Evolutionary conservation across 2,888 invertebrate genomes (phyloP).

Genomic region (Dione juno): DNA sequence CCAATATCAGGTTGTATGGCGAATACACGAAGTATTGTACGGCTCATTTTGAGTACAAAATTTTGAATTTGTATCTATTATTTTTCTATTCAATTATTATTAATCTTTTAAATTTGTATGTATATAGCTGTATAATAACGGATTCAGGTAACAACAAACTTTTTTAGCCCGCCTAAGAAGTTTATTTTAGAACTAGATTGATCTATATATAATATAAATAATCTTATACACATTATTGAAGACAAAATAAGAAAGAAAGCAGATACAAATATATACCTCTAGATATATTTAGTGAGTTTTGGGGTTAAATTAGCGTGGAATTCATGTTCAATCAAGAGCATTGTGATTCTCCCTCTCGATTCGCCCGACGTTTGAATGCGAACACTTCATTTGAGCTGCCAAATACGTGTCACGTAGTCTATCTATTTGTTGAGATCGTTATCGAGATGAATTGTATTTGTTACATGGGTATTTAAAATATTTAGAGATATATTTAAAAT

Average conservation of each 20-base stretch:
- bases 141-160: too few relatives aligned
- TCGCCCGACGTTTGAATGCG: slow-evolving; percentile 13
- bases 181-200: too few relatives aligned
- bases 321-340: slow-evolving; percentile 23
- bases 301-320: slow-evolving; percentile 20
- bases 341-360: slow-evolving; percentile 21
- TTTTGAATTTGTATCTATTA: too few relatives aligned
- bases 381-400: slow-evolving; percentile 24
- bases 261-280: not conserved
- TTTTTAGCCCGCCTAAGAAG: too few relatives aligned
- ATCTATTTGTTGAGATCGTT: slow-evolving; percentile 9
- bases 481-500: too few relatives aligned
- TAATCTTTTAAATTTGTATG: too few relatives aligned
- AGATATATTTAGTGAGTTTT: slow-evolving; percentile 3
- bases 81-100: too few relatives aligned
- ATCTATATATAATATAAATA: too few relatives aligned
- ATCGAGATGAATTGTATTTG: slow-evolving; percentile 9
- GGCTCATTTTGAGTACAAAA: too few relatives aligned
- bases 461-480: not conserved
- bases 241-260: not conserved
- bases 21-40: not conserved
- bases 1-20: too few relatives aligned
- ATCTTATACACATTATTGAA: too few relatives aligned
- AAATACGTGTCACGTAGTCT: slow-evolving; percentile 19
- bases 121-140: too few relatives aligned